Evolutionary conservation across 2,797 vertebrate species (phyloP).

Genomic region (Lutjanus argentimaculatus): DNA sequence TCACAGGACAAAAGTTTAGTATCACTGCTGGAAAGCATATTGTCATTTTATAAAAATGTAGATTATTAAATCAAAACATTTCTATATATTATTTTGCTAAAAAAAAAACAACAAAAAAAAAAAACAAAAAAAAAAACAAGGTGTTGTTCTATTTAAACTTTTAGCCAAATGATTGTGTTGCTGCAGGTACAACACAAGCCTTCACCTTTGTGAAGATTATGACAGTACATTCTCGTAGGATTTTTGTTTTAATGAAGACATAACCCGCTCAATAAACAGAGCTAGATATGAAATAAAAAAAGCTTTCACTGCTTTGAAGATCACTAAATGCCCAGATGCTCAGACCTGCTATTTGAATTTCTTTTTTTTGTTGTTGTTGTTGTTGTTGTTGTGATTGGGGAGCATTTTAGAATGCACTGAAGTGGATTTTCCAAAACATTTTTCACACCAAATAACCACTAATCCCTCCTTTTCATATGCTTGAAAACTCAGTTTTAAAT

Average conservation of each 20-base stretch:
- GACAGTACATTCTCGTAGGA: background rate
- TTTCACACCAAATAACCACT: constrained; percentile 62
- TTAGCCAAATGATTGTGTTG: background rate
- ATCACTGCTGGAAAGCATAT: background rate
- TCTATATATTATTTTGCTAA: background rate
- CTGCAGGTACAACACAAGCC: background rate
- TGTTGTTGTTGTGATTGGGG: constrained; percentile 13
- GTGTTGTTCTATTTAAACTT: background rate
- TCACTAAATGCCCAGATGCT: constrained; percentile 27
- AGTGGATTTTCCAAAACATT: constrained; percentile 67
- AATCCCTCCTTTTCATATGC: constrained; percentile 73
- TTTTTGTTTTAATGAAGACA: constrained; percentile 41
- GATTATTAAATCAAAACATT: background rate
- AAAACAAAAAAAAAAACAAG: background rate
- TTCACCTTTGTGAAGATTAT: constrained; percentile 23
- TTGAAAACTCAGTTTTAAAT: constrained; percentile 68
- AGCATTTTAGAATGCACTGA: constrained; percentile 52
- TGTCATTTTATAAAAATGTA: background rate
- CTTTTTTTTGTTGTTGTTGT: constrained; percentile 28
- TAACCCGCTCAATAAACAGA: constrained; percentile 7
- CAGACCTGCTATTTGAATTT: constrained; percentile 40
- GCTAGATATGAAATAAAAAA: constrained; percentile 50
- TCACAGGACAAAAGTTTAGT: no score
- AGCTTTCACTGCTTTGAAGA: background rate
- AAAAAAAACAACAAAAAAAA: background rate